Evolutionary conservation across 2,113 vertebrate genomes (phyloP).

Genomic region (Channa argus): DNA sequence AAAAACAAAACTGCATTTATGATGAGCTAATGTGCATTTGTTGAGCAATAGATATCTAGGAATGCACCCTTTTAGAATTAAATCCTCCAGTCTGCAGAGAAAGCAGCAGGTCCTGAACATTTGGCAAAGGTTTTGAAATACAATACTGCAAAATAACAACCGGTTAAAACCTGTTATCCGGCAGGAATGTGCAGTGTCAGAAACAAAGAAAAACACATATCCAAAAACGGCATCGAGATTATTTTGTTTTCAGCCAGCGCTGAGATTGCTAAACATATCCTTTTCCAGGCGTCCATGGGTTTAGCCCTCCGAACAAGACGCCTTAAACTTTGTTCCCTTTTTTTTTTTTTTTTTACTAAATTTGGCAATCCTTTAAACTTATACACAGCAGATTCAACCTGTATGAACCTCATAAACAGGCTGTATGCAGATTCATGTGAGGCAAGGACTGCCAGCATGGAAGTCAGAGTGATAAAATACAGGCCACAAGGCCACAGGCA

Average conservation of each 20-base stretch:
- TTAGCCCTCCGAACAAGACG: conserved; percentile 28
- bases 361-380: conserved; percentile 2
- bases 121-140: conserved; percentile 67
- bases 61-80: conserved; percentile 37
- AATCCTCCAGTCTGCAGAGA: conserved; percentile 41
- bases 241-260: conserved; percentile 62
- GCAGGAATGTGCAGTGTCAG: conserved; percentile 77
- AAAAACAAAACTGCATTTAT: not conserved
- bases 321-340: conserved; percentile 39
- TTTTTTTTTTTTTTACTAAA: conserved; percentile 33
- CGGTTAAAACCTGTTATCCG: conserved; percentile 73
- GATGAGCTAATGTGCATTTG: conserved; percentile 29
- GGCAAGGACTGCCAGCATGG: conserved; percentile 22
- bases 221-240: conserved; percentile 67
- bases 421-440: conserved; percentile 36
- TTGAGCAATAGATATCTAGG: not conserved
- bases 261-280: conserved; percentile 64
- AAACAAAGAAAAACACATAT: conserved; percentile 64
- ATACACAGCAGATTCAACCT: conserved; percentile 16
- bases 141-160: conserved; percentile 67
- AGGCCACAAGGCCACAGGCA: conserved; percentile 34
- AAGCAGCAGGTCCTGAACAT: conserved; percentile 52
- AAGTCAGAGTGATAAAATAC: conserved; percentile 60
- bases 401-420: conserved; percentile 18
- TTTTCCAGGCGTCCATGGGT: conserved; percentile 22